Base-by-base conservation (phyloP, 1,140 invertebrate genomes). In the Bombyx mori region DNA sequence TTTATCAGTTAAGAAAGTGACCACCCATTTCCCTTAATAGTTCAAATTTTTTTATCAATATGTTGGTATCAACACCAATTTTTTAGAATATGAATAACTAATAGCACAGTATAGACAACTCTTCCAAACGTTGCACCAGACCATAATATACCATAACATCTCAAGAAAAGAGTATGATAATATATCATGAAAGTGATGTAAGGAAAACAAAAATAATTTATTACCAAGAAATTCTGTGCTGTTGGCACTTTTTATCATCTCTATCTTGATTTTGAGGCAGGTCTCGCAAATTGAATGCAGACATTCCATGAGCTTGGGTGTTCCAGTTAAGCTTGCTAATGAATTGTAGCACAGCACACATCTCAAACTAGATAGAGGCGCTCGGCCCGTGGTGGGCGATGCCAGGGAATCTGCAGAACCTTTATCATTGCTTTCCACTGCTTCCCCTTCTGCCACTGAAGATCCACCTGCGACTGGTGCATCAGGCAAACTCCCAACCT, bases 241-340 rank as follows among this genome's bases (percentile, higher is more conserved):
- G 54, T 65, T 69, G 54, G 65, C 73, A 47, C 73, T 71, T 54
- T 75, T 82, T 42, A 78, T 84, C 60, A 91, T 90, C 56, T 91
- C 83, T n/a, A 94, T 83, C 79, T 94, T 94, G 51, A 90, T 89
- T 62, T 89, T 91, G 58, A 96, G 84, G 86, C 96, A 97, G 57
- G 90, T 88, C 43, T 91, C 89, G 78, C 96, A 97, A 49, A 93
- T 92, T 44, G 95, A 94, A 81, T 97, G 96, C 55, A 97, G 89
- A 79, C 96, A 97, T 77, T 95, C 94, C 57, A 97, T 86, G 42
- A 97, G 88, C 82, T 95, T 96, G 1, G 95, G 94, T 35, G 77
- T 82, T 63, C 83, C 86, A 6, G 79, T 77, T 6, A 69, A 59
- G 44, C 68, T 72, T 52, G 77, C 63, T 26, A 88, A 75, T 55